phyloP scores from a whole-genome alignment of 2,888 invertebrate species.

The Xylophagus ater region DNA sequence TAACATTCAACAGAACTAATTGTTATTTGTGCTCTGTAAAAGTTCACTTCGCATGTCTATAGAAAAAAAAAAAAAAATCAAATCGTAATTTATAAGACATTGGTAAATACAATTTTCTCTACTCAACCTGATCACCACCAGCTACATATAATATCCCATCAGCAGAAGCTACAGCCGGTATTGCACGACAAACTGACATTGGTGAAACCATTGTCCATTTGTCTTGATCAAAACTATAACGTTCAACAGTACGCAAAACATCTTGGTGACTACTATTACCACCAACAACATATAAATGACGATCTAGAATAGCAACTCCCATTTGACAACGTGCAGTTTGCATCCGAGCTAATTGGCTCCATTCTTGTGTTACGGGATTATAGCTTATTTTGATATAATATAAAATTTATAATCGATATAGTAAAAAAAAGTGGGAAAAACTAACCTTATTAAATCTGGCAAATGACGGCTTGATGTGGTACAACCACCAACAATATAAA shows the following conservation, averaged over 20 bases:
- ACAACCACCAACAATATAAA: slow-evolving; percentile 87
- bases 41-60: slow-evolving; percentile 60
- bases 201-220: slow-evolving; percentile 68
- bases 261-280: slow-evolving; percentile 73
- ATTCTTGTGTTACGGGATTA: slow-evolving; percentile 69
- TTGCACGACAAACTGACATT: slow-evolving; percentile 63
- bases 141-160: slow-evolving; percentile 74
- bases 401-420: background rate
- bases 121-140: slow-evolving; percentile 60
- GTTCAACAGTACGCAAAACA: slow-evolving; percentile 70
- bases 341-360: slow-evolving; percentile 68
- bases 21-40: slow-evolving; percentile 76
- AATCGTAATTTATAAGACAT: slow-evolving; percentile 1
- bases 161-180: slow-evolving; percentile 74
- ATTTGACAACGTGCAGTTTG: slow-evolving; percentile 74
- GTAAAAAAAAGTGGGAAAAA: background rate
- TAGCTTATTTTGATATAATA: slow-evolving; percentile 34
- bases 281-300: slow-evolving; percentile 76
- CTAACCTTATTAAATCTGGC: slow-evolving; percentile 53
- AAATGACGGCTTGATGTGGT: slow-evolving; percentile 69
- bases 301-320: slow-evolving; percentile 76
- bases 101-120: slow-evolving; percentile 1
- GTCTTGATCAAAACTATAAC: slow-evolving; percentile 42
- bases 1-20: slow-evolving; percentile 75
- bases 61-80: slow-evolving; percentile 5